A percentile compares a stretch with the other conserved stretches of the same genome.
phyloP scores from a whole-genome alignment of 2,797 vertebrate species.

The Anabas testudineus region DNA sequence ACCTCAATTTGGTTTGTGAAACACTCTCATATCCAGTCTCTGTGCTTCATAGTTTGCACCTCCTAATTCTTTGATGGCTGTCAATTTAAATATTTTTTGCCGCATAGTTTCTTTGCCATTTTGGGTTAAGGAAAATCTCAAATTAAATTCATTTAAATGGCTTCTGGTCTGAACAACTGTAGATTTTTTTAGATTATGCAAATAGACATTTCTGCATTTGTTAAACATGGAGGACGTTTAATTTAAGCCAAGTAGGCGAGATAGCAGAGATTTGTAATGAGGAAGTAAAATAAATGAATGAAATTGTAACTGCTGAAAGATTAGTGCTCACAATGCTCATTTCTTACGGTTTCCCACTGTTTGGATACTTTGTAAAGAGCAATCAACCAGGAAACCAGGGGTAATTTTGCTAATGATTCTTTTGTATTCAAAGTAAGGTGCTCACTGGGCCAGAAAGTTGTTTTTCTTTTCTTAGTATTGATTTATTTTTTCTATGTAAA shows the following conservation, averaged over 20 bases:
- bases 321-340: neutral
- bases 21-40: neutral
- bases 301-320: neutral
- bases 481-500: slow-evolving; percentile 2
- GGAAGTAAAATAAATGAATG: neutral
- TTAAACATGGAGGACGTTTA: neutral
- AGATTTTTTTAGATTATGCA: no score
- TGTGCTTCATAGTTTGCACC: no score
- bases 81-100: neutral
- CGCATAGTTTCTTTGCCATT: neutral
- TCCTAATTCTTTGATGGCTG: no score
- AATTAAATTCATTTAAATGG: no score
- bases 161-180: no score
- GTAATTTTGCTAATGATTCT: slow-evolving; percentile 1
- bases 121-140: no score
- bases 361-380: neutral
- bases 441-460: neutral
- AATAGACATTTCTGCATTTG: neutral
- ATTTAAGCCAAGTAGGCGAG: neutral
- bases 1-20: neutral
- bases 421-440: neutral
- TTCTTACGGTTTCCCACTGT: neutral
- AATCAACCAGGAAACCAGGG: neutral
- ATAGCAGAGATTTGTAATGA: neutral
- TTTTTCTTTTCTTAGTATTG: neutral